These are phyloP conservation scores for Gallinago media DNA, from an alignment of 2,113 vertebrate species.

Conservation along the genomic window DNA sequence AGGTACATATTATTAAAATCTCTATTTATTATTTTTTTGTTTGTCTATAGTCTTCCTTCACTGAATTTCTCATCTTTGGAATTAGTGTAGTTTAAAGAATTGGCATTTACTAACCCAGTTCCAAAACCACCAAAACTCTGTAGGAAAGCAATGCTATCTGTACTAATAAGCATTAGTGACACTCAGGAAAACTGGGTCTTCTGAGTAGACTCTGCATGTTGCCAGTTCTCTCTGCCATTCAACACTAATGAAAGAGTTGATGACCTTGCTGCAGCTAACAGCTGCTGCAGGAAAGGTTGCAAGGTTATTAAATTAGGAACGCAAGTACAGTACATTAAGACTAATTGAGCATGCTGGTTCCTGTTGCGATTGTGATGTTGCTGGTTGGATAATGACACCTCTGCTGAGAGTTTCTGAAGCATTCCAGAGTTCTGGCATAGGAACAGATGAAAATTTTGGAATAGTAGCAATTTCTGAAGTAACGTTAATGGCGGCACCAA, in stretches of 20 bases:
- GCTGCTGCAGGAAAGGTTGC: constrained; percentile 30
- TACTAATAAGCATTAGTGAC: background rate
- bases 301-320: background rate
- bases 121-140: background rate
- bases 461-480: background rate
- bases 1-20: background rate
- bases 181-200: background rate
- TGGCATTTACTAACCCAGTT: background rate
- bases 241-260: background rate
- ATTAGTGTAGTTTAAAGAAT: background rate
- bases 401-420: background rate
- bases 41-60: background rate
- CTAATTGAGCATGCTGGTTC: constrained; percentile 19
- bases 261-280: constrained; percentile 24
- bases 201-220: background rate
- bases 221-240: background rate
- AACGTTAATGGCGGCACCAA: background rate
- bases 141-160: background rate
- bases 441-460: background rate
- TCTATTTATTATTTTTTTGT: background rate
- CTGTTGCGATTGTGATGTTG: background rate
- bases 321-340: background rate
- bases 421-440: background rate
- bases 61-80: background rate
- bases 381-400: background rate